Percentiles rank a stretch among this genome's conserved stretches.
Evolutionary conservation across 2,113 vertebrate species (phyloP).

Genomic region (Alethe diademata): DNA sequence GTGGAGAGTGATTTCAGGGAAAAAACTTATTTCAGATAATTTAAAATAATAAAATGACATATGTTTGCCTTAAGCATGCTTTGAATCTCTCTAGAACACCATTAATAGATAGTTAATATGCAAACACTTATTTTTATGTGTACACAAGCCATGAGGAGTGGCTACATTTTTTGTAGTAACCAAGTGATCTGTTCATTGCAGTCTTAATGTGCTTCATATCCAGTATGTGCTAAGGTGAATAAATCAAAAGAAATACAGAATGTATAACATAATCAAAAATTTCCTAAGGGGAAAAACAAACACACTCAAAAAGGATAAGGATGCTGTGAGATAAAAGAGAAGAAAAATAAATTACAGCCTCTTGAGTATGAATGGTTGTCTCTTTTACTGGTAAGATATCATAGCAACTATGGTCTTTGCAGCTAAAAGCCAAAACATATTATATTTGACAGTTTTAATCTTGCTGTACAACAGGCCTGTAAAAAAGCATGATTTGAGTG

Average conservation of each 20-base stretch:
- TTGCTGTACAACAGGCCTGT: not conserved
- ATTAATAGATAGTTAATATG: not conserved
- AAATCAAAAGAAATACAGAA: not conserved
- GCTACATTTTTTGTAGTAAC: not conserved
- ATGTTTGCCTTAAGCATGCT: not conserved
- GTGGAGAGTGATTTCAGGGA: not conserved
- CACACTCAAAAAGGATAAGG: not conserved
- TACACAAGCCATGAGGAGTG: not conserved
- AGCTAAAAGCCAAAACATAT: not conserved
- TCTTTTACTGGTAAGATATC: not conserved
- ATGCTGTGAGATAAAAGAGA: not conserved
- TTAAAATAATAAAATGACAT: not conserved
- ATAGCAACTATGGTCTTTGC: not conserved
- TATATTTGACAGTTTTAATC: not conserved
- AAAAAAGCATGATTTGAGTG: not conserved
- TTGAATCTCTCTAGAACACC: not conserved
- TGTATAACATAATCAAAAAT: not conserved
- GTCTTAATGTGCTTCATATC: not conserved
- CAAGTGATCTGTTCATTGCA: not conserved
- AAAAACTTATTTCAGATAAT: not conserved
- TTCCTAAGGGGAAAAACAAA: not conserved
- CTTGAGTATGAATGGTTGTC: not conserved
- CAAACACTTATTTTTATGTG: not conserved
- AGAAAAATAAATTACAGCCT: not conserved
- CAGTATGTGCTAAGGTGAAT: not conserved